Evolutionary conservation across 2,113 vertebrate species (phyloP).

Genomic region (Phocoena phocoena): DNA sequence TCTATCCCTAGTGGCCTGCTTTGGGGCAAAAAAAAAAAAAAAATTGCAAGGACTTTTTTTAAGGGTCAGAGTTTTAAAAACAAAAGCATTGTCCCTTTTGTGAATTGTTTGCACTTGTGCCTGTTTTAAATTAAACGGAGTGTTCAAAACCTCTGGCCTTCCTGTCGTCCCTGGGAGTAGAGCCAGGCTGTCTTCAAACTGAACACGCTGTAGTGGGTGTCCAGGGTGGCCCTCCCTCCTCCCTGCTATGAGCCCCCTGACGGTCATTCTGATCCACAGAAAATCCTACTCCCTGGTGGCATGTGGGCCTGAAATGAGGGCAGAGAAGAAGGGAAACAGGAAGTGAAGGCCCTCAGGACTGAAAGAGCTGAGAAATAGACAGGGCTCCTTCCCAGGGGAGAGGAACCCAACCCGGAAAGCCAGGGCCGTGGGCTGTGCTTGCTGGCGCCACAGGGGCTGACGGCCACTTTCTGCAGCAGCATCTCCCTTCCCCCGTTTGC

Average conservation of each 20-base stretch:
- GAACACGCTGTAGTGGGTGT: background rate
- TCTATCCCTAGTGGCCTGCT: slow-evolving; percentile 77
- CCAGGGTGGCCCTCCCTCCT: background rate
- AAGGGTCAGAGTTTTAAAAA: slow-evolving; percentile 83
- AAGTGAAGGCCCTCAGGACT: background rate
- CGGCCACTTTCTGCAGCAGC: background rate
- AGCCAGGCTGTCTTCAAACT: background rate
- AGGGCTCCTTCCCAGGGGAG: background rate
- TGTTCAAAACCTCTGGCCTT: slow-evolving; percentile 70
- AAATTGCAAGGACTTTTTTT: slow-evolving; percentile 74
- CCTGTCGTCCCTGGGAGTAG: slow-evolving; percentile 12
- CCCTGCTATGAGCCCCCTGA: accelerated
- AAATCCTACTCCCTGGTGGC: background rate
- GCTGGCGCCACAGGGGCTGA: background rate
- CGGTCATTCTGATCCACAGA: background rate
- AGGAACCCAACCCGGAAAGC: background rate
- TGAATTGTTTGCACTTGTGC: slow-evolving; percentile 88
- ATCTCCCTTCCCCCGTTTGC: background rate
- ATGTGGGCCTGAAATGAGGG: background rate
- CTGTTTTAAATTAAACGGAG: slow-evolving; percentile 89
- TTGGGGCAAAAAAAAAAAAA: slow-evolving; percentile 61
- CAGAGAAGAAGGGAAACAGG: slow-evolving; percentile 15
- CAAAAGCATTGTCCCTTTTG: slow-evolving; percentile 82
- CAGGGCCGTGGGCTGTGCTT: background rate
- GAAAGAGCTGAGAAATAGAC: background rate